Evolutionary conservation across 2,113 vertebrate genomes (phyloP), one percentile per base, ranked within the genome.

Genomic region (Oxyura jamaicensis): DNA sequence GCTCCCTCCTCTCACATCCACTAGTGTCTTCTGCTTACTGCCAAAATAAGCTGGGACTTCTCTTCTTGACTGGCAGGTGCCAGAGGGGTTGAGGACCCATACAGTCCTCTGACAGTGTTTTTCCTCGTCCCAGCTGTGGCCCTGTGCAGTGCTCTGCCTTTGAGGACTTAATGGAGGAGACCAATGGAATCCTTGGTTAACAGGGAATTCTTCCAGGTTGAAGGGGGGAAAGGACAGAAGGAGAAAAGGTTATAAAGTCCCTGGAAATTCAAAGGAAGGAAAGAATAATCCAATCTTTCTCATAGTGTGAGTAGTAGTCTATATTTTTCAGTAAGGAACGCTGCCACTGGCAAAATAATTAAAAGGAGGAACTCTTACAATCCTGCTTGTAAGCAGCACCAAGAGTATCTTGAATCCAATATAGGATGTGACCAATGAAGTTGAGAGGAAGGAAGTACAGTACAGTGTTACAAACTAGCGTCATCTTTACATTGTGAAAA

Each of bases 21-120:
- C 26, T 0, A 0, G 11, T 31, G 55, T 15, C 16, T 56, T 36
- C 26, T 46, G 8, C 11, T 67, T 36, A 3, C 5, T 41, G 9
- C 28, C n/a, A 36, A 29, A 77, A 76, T 9, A 63, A n/a, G 3
- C 12, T 33, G 1, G 23, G 60, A 11, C 10, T 14, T 80, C 42
- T 52, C 2, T 35, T 41, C 25, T 53, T 44, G 12, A 20, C 36
- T 65, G 39, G 44, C 28, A 44, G 48, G 6, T 63, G n/a, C 20
- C 53, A 41, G 26, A 48, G 41, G 13, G 5, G 8, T 76, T 4
- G 1, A 73, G 21, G 31, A 8, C 18, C 76, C 36, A 6, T 41
- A 18, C 25, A 76, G 17, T 41, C 73, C 21, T 74, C 73, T 86
- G 35, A 28, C 48, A 44, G 11, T n/a, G 39, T 44, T 82, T 82